Conservation (phyloP, 2,888 invertebrate species). For the Sinelater perroti region DNA sequence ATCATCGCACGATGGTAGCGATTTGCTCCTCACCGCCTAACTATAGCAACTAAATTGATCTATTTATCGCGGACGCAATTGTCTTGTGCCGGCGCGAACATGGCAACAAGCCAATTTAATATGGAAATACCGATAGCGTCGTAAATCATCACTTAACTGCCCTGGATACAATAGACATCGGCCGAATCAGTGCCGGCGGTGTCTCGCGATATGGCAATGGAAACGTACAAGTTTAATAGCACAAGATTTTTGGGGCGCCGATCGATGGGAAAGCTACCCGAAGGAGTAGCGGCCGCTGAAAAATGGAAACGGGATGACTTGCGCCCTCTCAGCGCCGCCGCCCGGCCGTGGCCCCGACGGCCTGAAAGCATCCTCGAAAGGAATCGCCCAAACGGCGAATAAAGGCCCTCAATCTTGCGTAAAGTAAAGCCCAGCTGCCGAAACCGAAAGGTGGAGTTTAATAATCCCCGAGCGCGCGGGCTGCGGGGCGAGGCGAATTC, state of each 20-base stretch:
- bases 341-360: conserved; percentile 4
- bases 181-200: conserved; percentile 21
- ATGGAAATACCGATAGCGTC: conserved; percentile 32
- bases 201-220: conserved; percentile 15
- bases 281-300: conserved; percentile 20
- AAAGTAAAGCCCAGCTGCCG: neutral
- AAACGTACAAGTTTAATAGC: conserved; percentile 18
- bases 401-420: conserved; percentile 5
- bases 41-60: conserved; percentile 33
- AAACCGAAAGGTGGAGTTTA: neutral
- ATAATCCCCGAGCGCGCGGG: neutral
- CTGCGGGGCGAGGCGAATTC: neutral
- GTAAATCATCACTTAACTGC: conserved; percentile 25
- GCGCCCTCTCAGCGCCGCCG: conserved; percentile 14
- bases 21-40: conserved; percentile 13
- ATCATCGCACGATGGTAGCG: conserved; percentile 9
- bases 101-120: conserved; percentile 37
- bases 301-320: conserved; percentile 30
- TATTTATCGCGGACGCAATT: conserved; percentile 26
- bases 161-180: conserved; percentile 21
- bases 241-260: conserved; percentile 14
- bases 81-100: conserved; percentile 21
- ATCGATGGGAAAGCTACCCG: conserved; percentile 21
- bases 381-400: neutral
- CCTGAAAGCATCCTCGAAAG: neutral